These are phyloP conservation scores for Clivina fossor DNA, from an alignment of 2,888 invertebrate species.

Conservation along the genomic window DNA sequence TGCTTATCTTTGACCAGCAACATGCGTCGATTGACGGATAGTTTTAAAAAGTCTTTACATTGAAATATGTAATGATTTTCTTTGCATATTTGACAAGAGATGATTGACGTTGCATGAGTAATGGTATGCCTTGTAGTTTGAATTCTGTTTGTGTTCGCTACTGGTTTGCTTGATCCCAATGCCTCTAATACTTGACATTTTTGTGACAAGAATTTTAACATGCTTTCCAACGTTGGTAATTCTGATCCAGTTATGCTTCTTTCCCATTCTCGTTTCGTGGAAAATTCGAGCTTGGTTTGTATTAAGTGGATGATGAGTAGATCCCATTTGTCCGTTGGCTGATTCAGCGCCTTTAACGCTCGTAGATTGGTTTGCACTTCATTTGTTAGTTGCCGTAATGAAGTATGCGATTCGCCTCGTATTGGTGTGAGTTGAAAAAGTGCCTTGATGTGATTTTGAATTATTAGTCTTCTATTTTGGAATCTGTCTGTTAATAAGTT, in stretches of 20 bases:
- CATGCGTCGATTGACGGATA: neutral
- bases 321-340: constrained; percentile 40
- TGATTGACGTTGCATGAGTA: no score
- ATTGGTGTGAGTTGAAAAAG: constrained; percentile 31
- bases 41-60: constrained; percentile 1
- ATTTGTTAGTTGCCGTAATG: constrained; percentile 17
- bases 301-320: constrained; percentile 39
- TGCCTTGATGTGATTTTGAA: constrained; percentile 33
- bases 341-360: constrained; percentile 30
- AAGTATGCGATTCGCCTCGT: neutral
- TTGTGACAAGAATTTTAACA: neutral
- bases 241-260: neutral
- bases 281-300: constrained; percentile 39
- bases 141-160: no score
- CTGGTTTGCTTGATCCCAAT: no score
- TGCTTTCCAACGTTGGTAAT: neutral
- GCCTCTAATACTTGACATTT: constrained; percentile 12
- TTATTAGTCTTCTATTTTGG: constrained; percentile 35
- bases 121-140: no score
- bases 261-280: constrained; percentile 41
- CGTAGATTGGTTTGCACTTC: constrained; percentile 12
- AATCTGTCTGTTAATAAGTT: constrained; percentile 34
- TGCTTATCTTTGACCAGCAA: neutral
- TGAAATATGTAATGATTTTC: constrained; percentile 3
- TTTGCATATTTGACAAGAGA: constrained; percentile 2